Conservation (phyloP, 2,797 vertebrate species). For the Gallinago solitaria region DNA sequence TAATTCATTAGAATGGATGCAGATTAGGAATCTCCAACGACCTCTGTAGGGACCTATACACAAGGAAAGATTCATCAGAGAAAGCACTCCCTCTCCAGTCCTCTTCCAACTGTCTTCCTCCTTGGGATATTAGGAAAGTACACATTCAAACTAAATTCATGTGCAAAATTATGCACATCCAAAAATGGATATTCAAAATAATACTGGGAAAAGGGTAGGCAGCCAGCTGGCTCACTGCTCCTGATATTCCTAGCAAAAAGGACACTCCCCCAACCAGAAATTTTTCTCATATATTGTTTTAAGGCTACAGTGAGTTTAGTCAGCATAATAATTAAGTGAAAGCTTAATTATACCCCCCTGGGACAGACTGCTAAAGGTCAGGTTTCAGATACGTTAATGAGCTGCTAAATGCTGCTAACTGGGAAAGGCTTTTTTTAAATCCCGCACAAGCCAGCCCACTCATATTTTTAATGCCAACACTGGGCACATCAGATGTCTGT, state of each 20-base stretch:
- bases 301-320: not conserved
- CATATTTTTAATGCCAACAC: not conserved
- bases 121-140: not conserved
- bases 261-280: not conserved
- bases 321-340: not conserved
- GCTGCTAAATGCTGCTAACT: constrained; percentile 25
- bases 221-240: not conserved
- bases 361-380: not conserved
- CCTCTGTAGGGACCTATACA: not conserved
- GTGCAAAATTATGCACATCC: not conserved
- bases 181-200: not conserved
- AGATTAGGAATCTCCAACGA: not conserved
- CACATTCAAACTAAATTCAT: not conserved
- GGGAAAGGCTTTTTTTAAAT: not conserved
- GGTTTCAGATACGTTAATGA: constrained; percentile 40
- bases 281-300: not conserved
- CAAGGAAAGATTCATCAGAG: not conserved
- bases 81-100: not conserved
- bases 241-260: not conserved
- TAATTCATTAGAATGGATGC: not conserved
- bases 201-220: not conserved
- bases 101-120: not conserved
- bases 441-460: not conserved
- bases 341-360: not conserved
- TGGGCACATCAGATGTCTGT: not conserved